Base-by-base conservation (phyloP, 1,140 invertebrate species). In the Papilio polyxenes region DNA sequence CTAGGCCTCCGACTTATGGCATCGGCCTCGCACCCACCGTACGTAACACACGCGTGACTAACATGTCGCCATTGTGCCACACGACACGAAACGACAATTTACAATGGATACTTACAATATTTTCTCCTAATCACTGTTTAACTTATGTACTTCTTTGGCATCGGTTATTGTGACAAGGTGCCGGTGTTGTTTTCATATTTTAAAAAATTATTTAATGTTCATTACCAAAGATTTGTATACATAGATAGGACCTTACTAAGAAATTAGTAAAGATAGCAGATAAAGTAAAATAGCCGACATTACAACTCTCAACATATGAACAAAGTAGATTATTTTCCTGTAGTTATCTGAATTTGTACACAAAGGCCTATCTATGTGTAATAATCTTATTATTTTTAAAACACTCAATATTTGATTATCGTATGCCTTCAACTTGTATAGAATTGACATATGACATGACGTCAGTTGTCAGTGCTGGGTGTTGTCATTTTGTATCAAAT, bases 11-110 rank as follows among this genome's bases (percentile, higher is more conserved):
- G 84, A 79, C 56, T 85, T 65, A 78, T 84, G 77, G 85, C 86
- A 85, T 87, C 90, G 91, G 89, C 89, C 87, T 85, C 86, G 87
- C 89, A 89, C 91, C 92, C 92, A 92, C 91, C 93, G 89, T 91
- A 85, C 92, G 89, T 91, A 85, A 89, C 85, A 87, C 83, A 86
- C 86, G 86, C 86, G 92, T 92, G 88, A 93, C 92, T 93, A 93
- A 93, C 92, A 82, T 83, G 84, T 75, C 83, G 80, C 59, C 56
- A 48, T 59, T n/a, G 37, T 37, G 56, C 76, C 51, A 49, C 23
- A 49, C 75, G 75, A 51, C 20, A 13, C 40, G 44, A 51, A 17
- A 11, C 23, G 37, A 40, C 6, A 10, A 10, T 75, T 75, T 75
- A 17, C n/a, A 53, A 77, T 51, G 8, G 49, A 77, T 77, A 77